Base-by-base conservation (phyloP, 2,113 vertebrate genomes). In the Conger conger region DNA sequence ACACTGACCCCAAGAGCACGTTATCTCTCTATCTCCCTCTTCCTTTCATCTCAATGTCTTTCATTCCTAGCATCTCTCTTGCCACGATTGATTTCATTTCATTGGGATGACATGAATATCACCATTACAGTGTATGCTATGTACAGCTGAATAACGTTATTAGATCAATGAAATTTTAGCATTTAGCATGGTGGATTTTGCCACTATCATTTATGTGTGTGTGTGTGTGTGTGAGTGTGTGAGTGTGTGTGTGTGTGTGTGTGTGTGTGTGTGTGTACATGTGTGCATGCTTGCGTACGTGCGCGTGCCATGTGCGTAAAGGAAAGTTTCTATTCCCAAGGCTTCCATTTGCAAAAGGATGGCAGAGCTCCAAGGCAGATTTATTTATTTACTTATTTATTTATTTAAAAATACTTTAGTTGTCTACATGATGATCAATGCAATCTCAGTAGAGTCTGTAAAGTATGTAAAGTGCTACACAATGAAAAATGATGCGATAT, bases 281-380 rank as follows among this genome's bases (percentile, higher is more conserved):
- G 86, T 84, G 76, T 84, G 15, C 53, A 54, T 53, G 23, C 80
- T 78, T 54, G 79, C 53, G 57, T 86, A 84, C 87, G 88, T 84
- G 84, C 86, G 86, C 88, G 86, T 86, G 79, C 91, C 83, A 82
- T 90, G 90, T 93, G 92, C 89, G 91, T 94, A 92, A 93, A 89
- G 90, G 91, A 92, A 94, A 93, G 89, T 93, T 92, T 93, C 85
- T 92, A 92, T 94, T 94, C 94, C 93, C 93, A 94, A 91, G 91
- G 89, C 92, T 85, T 87, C 91, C 88, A 88, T 93, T 92, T 94
- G 91, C 93, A 91, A 93, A 92, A 93, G 92, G 91, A 90, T 88
- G 92, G 88, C 87, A 88, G 88, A 92, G 91, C 91, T 93, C 92
- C 92, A 89, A 90, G 91, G 90, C 4, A 42, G 40, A 42, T 42